phyloP scores from a whole-genome alignment of 1,140 invertebrate species.

The Heliconius melpomene region DNA sequence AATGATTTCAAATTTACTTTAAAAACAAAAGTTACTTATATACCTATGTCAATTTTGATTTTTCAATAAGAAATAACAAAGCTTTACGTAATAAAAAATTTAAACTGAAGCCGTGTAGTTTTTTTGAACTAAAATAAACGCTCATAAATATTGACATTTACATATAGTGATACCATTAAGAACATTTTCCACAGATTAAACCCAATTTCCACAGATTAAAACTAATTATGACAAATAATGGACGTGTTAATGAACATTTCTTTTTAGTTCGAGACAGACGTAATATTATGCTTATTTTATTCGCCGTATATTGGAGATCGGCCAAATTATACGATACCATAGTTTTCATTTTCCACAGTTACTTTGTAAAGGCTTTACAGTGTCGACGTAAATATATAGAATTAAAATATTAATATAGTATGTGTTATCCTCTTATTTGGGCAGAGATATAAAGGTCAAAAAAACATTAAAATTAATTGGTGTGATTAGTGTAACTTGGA shows the following conservation, averaged over 20 bases:
- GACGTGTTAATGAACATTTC: background rate
- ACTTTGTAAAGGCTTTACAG: background rate
- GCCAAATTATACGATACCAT: background rate
- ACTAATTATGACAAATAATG: background rate
- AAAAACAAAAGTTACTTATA: too few species aligned
- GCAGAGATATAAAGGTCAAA: too few species aligned
- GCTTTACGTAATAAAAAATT: background rate
- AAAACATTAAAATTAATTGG: too few species aligned
- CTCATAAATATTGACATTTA: background rate
- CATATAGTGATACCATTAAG: background rate
- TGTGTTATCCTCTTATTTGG: too few species aligned
- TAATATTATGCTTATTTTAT: background rate
- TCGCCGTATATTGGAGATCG: background rate
- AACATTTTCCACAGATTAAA: constrained; percentile 1
- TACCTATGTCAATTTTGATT: too few species aligned
- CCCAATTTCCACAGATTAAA: background rate
- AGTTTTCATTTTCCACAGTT: background rate
- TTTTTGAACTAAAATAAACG: background rate
- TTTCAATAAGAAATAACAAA: background rate
- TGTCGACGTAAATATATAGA: background rate
- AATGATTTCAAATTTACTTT: too few species aligned
- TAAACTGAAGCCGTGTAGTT: background rate
- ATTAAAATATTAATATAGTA: too few species aligned
- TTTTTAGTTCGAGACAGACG: background rate
- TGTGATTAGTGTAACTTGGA: too few species aligned